A percentile compares a stretch with the other conserved stretches of the same genome.
phyloP scores from a whole-genome alignment of 2,113 vertebrate species.

The Cinclus mexicanus region DNA sequence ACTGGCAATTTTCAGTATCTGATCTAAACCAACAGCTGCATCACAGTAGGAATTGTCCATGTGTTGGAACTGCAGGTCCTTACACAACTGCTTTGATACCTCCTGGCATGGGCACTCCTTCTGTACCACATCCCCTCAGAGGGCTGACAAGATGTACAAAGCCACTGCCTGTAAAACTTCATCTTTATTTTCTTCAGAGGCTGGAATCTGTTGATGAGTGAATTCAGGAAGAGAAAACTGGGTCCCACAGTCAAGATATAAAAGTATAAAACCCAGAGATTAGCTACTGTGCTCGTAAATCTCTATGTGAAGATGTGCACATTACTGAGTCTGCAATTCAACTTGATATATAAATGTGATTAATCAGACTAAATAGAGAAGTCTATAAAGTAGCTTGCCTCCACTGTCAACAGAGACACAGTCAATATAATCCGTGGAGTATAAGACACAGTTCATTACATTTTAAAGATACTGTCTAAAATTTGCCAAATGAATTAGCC shows the following conservation, averaged over 20 bases:
- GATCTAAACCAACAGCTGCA: neutral
- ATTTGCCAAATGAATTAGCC: neutral
- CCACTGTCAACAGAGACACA: neutral
- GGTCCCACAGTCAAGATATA: neutral
- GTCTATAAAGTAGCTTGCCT: neutral
- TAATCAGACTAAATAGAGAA: neutral
- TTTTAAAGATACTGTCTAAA: neutral
- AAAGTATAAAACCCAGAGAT: neutral
- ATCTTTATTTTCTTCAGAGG: neutral
- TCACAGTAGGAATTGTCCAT: neutral
- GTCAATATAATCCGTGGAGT: neutral
- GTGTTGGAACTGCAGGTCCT: neutral
- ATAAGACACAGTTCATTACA: neutral
- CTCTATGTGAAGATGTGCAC: neutral
- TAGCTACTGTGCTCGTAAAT: neutral
- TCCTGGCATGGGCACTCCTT: neutral
- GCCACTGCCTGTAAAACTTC: neutral
- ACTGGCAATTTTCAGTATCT: neutral
- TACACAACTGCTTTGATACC: neutral
- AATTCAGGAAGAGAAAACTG: neutral
- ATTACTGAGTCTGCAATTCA: neutral
- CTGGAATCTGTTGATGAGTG: neutral
- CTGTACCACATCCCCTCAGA: neutral
- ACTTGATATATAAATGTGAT: neutral
- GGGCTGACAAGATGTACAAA: neutral